Percentiles rank a stretch among this genome's conserved stretches.
phyloP scores from a whole-genome alignment of 2,888 invertebrate genomes.

The Galeopsomyia nigrocyanea region DNA sequence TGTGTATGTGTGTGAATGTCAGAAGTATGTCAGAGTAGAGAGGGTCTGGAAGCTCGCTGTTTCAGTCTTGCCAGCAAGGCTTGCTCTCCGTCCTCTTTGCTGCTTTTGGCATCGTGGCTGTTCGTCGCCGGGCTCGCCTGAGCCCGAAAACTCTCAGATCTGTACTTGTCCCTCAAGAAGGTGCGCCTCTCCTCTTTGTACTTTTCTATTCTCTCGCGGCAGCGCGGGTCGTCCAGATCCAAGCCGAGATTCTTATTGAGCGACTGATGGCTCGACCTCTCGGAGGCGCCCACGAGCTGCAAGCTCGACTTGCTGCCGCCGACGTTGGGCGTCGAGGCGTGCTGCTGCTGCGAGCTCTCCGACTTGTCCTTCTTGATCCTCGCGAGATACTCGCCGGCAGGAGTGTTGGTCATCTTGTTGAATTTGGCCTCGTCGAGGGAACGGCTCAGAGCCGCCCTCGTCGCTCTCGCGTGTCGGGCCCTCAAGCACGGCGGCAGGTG shows the following conservation, averaged over 20 bases:
- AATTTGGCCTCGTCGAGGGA: conserved; percentile 66
- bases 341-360: conserved; percentile 52
- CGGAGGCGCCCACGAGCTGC: conserved; percentile 51
- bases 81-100: conserved; percentile 63
- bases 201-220: conserved; percentile 86
- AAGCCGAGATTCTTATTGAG: conserved; percentile 61
- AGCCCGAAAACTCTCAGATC: conserved; percentile 83
- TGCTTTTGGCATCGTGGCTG: conserved; percentile 5
- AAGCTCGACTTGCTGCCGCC: conserved; percentile 57
- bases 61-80: conserved; percentile 68
- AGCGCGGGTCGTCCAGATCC: conserved; percentile 65
- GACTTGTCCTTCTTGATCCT: conserved; percentile 18
- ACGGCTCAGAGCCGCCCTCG: conserved; percentile 62
- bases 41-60: conserved; percentile 68
- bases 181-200: conserved; percentile 92
- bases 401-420: conserved; percentile 62
- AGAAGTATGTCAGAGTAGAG: conserved; percentile 61
- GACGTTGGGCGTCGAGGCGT: conserved; percentile 65
- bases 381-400: conserved; percentile 51
- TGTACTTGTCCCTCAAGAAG: conserved; percentile 87
- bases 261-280: conserved; percentile 51
- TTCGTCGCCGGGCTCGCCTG: conserved; percentile 34
- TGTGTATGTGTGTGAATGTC: background rate
- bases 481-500: conserved; percentile 74
- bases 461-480: conserved; percentile 68